Evolutionary conservation across 2,888 invertebrate species (phyloP), one percentile per base, ranked within the genome.

Genomic region (Agriopis leucophaearia): DNA sequence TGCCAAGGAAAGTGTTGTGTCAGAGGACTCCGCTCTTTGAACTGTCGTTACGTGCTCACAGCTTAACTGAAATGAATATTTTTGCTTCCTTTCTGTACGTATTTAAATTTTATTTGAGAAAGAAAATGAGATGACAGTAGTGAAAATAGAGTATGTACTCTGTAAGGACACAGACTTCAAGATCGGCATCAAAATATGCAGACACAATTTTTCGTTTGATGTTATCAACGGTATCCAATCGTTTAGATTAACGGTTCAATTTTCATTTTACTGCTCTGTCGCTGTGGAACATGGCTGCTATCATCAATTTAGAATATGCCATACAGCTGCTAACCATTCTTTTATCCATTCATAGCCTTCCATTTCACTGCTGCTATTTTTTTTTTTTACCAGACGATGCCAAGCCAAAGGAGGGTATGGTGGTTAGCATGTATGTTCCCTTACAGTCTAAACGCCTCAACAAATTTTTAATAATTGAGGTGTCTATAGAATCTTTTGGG

Each of bases 1-100:
- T 57, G 45, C 42, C 44, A 58, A 65, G 56, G 51, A 38, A 62
- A 69, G 45, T 51, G 55, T 68, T 64, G 42, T 48, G 54, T 57
- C 48, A 61, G 61, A 44, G 56, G 59, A 64, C 44, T 55, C 42
- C 13, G 52, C 50, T 56, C 51, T 68, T 60, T 64, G 42, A 47
- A 61, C 36, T 52, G 54, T 61, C 13, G 16, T 10, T 45, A 36
- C 27, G 10, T 57, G 15, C 52, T 58, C 15, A 44, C 56, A 27
- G 36, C n/a, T 48, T 48, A 62, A 59, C 12, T 48, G 48, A 62
- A 59, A 55, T 36, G 35, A 16, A 40, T 54, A 10, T 55, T 40
- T 55, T 42, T 27, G 2, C 13, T 7, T 13, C 8, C 15, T 9
- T 15, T 54, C 40, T 16, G 36, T 40, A 16, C 13, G 4, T 45